These are phyloP conservation scores for Drosophila peninsularis DNA, from an alignment of 2,888 invertebrate species.

Conservation along the genomic window DNA sequence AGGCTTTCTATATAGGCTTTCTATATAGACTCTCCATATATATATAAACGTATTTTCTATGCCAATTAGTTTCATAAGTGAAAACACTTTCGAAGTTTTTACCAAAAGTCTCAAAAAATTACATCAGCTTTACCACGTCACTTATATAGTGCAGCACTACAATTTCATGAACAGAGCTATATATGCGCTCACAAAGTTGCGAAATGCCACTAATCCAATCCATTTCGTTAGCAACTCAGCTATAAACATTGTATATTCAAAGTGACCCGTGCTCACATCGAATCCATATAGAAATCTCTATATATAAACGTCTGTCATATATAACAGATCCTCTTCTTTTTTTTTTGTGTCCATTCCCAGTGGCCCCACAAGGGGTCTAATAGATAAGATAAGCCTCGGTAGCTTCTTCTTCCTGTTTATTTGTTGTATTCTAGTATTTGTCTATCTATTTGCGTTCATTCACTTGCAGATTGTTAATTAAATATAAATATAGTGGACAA, in stretches of 20 bases:
- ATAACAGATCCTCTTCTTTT: background rate
- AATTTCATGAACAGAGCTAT: background rate
- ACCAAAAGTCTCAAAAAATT: background rate
- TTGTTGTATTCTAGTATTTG: constrained; percentile 24
- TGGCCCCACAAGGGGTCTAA: constrained; percentile 1
- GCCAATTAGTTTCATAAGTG: too few relatives aligned
- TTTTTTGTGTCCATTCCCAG: constrained; percentile 13
- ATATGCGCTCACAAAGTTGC: background rate
- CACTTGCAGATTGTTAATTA: constrained; percentile 51
- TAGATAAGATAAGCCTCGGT: constrained; percentile 43
- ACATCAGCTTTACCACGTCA: background rate
- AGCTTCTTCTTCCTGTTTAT: constrained; percentile 5
- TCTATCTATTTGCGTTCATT: constrained; percentile 63
- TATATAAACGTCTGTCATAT: constrained; percentile 9
- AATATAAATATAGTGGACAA: constrained; percentile 35
- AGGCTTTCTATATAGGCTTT: background rate
- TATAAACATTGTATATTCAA: constrained; percentile 27
- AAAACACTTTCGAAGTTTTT: background rate
- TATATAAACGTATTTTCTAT: too few relatives aligned
- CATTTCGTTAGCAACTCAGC: constrained; percentile 14
- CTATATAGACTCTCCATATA: background rate
- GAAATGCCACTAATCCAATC: constrained; percentile 2
- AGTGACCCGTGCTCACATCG: constrained; percentile 24
- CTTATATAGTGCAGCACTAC: background rate
- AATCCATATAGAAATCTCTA: constrained; percentile 10